These are phyloP conservation scores for Masnerella sp. DNA, from an alignment of 2,888 invertebrate species.

Conservation along the genomic window DNA sequence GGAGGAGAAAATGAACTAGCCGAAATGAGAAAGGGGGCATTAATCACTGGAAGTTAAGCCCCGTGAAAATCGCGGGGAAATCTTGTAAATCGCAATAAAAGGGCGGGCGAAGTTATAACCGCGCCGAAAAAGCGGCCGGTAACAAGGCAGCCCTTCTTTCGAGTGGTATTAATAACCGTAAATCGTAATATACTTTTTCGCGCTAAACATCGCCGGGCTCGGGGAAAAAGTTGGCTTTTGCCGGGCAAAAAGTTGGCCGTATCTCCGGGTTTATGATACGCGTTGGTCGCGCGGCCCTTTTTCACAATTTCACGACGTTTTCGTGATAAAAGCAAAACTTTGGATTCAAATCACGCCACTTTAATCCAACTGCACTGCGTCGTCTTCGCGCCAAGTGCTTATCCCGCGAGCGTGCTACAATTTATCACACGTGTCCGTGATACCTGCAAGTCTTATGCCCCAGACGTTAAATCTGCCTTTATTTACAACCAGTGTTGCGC, in stretches of 20 bases:
- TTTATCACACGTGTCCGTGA: slow-evolving; percentile 60
- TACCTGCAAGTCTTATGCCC: slow-evolving; percentile 56
- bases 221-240: too few relatives aligned
- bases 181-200: slow-evolving; percentile 35
- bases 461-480: slow-evolving; percentile 59
- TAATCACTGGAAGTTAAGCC: too few relatives aligned
- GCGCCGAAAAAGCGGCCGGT: background rate
- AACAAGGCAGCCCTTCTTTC: slow-evolving; percentile 11
- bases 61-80: too few relatives aligned
- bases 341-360: slow-evolving; percentile 61
- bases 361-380: slow-evolving; percentile 61
- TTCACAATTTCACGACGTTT: slow-evolving; percentile 58
- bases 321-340: slow-evolving; percentile 60
- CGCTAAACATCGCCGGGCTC: slow-evolving; percentile 30
- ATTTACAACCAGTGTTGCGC: slow-evolving; percentile 56
- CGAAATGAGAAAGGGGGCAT: too few relatives aligned
- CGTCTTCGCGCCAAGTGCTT: slow-evolving; percentile 62
- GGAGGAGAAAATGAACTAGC: too few relatives aligned
- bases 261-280: slow-evolving; percentile 55
- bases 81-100: too few relatives aligned
- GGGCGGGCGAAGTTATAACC: too few relatives aligned
- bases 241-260: slow-evolving; percentile 42
- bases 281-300: slow-evolving; percentile 41
- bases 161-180: slow-evolving; percentile 42
- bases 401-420: slow-evolving; percentile 58